phyloP scores from a whole-genome alignment of 2,797 vertebrate species.

The Sarcoramphus papa region DNA sequence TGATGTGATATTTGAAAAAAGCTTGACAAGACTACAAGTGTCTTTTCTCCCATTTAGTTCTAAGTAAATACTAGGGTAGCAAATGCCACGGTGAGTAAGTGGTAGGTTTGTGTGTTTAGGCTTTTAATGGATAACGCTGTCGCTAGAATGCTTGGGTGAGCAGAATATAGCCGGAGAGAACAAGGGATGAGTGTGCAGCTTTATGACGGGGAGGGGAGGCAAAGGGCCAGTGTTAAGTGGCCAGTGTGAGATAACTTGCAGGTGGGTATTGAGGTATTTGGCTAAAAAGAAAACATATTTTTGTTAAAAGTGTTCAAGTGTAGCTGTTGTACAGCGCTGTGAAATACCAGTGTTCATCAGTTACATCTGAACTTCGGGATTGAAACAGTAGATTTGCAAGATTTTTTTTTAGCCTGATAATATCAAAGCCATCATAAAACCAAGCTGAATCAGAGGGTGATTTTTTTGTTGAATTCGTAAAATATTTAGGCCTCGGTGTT shows the following conservation, averaged over 20 bases:
- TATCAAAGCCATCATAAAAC: not conserved
- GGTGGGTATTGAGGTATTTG: not conserved
- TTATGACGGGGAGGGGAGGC: not conserved
- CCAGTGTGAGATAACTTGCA: fast-evolving
- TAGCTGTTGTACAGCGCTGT: not conserved
- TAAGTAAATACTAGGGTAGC: not conserved
- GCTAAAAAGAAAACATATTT: not conserved
- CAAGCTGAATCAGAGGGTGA: not conserved
- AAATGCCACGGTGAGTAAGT: not conserved
- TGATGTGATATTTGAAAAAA: not conserved
- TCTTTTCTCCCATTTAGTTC: not conserved
- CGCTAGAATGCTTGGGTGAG: not conserved
- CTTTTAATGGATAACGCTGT: not conserved
- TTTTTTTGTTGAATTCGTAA: not conserved
- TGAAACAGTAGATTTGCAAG: not conserved
- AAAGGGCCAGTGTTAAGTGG: not conserved
- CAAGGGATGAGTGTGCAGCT: not conserved
- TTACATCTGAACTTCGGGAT: not conserved
- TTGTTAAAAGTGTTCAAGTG: not conserved
- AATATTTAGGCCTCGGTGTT: not conserved
- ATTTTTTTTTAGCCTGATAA: not conserved
- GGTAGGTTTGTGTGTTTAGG: not conserved
- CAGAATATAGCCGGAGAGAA: not conserved
- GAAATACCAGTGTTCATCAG: not conserved
- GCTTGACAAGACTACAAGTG: not conserved